Evolutionary conservation across 2,113 vertebrate genomes (phyloP), one percentile per base, ranked within the genome.

Genomic region (Mungos mungo): DNA sequence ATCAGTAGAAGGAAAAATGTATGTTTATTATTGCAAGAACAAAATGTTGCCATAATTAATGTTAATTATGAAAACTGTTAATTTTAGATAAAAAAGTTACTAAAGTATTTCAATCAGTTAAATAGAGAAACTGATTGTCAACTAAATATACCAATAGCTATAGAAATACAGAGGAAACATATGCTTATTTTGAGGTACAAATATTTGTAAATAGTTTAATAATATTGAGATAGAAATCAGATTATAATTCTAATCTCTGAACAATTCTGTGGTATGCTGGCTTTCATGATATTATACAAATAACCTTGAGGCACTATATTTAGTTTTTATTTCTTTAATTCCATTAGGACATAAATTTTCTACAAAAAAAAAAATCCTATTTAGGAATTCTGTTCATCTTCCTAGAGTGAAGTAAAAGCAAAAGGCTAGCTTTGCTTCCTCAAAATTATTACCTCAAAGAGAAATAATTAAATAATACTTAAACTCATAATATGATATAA

Each of bases 291-390:
- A 57, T 72, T 69, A 89, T 57, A 71, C 31, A 85, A 84, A 71
- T 79, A 82, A 90, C 7, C 6, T 69, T 85, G 27, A 89, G 76
- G 11, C 2, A 38, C 15, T 38, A 23, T 80, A 87, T 65, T 74
- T 72, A 82, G 31, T 45, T 87, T 96, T 93, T 86, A 66, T 69
- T 82, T 82, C 74, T 69, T 93, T 76, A 76, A 89, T 89, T 96
- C 88, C 10, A 89, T 23, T 88, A 82, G 9, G 81, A 12, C 5
- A 69, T 86, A 15, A 92, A 38, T 1, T 68, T 84, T 93, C 77
- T 69, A 66, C 38, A 74, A 84, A 63, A 76, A 76, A 52, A 66
- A 69, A n/a, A n/a, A n/a, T 69, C 31, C 12, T 69, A 81, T 52
- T 74, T 81, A 31, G 23, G n/a, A 96, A 88, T 68, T 93, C 6